Percentiles rank a stretch among this genome's conserved stretches.
phyloP scores from a whole-genome alignment of 2,113 vertebrate species.

The Notechis scutatus region DNA sequence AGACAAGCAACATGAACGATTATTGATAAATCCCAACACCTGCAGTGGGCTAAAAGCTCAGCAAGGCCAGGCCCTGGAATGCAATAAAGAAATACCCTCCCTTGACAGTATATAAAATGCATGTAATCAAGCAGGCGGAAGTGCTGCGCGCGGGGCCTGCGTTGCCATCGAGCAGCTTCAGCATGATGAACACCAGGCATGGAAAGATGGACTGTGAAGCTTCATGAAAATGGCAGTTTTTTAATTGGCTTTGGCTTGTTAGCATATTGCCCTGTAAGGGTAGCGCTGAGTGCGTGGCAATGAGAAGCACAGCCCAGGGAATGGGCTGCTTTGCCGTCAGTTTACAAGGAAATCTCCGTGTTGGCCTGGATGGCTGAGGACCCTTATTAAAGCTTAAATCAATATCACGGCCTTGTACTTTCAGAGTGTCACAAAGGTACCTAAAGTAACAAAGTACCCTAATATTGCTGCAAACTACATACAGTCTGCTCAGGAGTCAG shows the following conservation, averaged over 20 bases:
- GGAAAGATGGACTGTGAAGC: background rate
- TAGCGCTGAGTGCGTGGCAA: constrained; percentile 23
- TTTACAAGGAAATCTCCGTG: background rate
- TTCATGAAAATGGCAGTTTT: constrained; percentile 32
- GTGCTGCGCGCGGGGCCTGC: background rate
- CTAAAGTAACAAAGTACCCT: constrained; percentile 41
- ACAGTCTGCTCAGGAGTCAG: background rate
- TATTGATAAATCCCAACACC: background rate
- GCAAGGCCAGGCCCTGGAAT: fast-evolving
- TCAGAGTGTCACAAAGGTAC: constrained; percentile 31
- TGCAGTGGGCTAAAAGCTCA: background rate
- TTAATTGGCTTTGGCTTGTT: constrained; percentile 55
- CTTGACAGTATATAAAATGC: background rate
- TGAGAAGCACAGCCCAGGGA: constrained; percentile 15
- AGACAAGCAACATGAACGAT: background rate
- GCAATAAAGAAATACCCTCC: background rate
- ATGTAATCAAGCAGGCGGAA: background rate
- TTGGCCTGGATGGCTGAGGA: constrained; percentile 30
- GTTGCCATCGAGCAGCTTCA: background rate
- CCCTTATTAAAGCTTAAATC: constrained; percentile 60
- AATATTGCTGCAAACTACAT: background rate
- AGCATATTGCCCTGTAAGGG: constrained; percentile 27
- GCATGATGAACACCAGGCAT: constrained; percentile 13
- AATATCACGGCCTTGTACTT: constrained; percentile 7
- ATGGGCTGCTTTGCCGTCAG: background rate